Percentiles rank a stretch among this genome's conserved stretches.
phyloP scores from a whole-genome alignment of 2,888 invertebrate genomes.

The Theretra japonica region DNA sequence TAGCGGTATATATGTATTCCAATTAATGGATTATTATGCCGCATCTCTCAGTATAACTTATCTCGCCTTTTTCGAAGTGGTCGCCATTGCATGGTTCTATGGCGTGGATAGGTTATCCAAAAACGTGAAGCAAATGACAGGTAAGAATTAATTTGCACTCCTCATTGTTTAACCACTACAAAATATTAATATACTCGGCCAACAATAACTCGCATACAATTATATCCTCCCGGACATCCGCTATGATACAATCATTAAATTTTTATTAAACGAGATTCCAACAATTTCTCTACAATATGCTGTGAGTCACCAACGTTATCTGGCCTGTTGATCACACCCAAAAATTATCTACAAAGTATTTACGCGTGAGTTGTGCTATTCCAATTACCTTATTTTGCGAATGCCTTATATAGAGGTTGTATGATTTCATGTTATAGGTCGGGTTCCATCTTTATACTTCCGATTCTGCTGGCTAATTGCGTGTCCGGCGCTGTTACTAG shows the following conservation, averaged over 20 bases:
- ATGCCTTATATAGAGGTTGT: constrained; percentile 20
- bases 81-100: constrained; percentile 96
- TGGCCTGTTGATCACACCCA: constrained; percentile 39
- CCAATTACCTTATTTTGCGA: constrained; percentile 10
- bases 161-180: constrained; percentile 30
- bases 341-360: constrained; percentile 31
- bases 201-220: constrained; percentile 20
- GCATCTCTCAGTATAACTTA: constrained; percentile 96
- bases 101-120: constrained; percentile 91
- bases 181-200: constrained; percentile 6
- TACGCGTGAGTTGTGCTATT: constrained; percentile 21
- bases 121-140: constrained; percentile 96
- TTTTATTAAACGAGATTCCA: constrained; percentile 11
- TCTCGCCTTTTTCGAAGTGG: constrained; percentile 96
- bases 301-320: constrained; percentile 38
- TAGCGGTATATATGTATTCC: constrained; percentile 96
- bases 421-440: constrained; percentile 58
- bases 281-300: constrained; percentile 25
- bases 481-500: constrained; percentile 91
- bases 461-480: constrained; percentile 94
- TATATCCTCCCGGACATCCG: constrained; percentile 31
- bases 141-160: constrained; percentile 64
- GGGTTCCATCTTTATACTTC: constrained; percentile 91
- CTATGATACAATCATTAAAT: constrained; percentile 28
- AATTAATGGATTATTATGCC: constrained; percentile 97